Evolutionary conservation across 2,797 vertebrate species (phyloP).

Genomic region (Dendrocincla fuliginosa): DNA sequence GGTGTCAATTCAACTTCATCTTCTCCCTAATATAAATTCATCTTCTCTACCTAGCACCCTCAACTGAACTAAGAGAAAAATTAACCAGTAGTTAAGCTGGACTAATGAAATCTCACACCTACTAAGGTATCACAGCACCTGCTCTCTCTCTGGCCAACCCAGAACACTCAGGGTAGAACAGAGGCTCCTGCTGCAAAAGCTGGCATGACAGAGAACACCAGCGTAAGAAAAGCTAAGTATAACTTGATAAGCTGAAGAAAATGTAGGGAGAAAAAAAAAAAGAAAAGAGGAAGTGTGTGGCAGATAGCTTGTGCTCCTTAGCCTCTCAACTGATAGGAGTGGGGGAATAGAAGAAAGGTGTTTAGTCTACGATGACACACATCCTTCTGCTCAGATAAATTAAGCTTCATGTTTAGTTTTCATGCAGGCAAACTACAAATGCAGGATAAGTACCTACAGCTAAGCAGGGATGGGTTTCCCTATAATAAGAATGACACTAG

Average conservation of each 20-base stretch:
- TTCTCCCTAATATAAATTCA: background rate
- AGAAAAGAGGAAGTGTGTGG: background rate
- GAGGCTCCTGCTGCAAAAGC: background rate
- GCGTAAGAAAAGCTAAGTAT: background rate
- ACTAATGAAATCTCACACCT: background rate
- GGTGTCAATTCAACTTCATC: background rate
- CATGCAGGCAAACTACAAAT: background rate
- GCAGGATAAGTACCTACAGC: background rate
- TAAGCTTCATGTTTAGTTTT: background rate
- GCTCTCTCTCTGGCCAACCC: background rate
- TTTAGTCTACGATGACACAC: background rate
- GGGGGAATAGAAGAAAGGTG: background rate
- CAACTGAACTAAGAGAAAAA: background rate
- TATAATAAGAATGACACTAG: background rate
- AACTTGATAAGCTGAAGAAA: background rate
- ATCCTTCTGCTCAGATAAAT: background rate
- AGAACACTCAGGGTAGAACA: background rate
- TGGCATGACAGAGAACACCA: background rate
- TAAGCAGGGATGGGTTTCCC: background rate
- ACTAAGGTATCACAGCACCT: accelerated
- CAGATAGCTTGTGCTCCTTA: background rate
- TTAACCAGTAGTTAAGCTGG: background rate
- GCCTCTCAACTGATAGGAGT: background rate
- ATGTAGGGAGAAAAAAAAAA: background rate
- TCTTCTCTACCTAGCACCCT: background rate